Evolutionary conservation across 1,140 invertebrate species (phyloP), one percentile per base, ranked within the genome.

Genomic region (Medauroidea extradentata): DNA sequence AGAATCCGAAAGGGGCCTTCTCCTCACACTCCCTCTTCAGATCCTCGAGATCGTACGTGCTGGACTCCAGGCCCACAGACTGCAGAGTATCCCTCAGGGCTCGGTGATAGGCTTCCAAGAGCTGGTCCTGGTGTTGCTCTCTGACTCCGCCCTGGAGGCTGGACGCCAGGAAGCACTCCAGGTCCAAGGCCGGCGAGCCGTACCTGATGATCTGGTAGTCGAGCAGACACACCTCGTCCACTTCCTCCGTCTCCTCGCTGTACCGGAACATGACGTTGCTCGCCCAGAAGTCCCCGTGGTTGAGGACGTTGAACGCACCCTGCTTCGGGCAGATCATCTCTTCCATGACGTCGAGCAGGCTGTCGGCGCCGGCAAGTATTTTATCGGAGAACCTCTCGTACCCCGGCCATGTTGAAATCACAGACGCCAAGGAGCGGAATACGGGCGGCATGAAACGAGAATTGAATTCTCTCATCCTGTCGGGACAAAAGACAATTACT

Each of bases 81-180:
- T 68, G 60, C 68, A 82, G 72, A 2, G 71, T 74, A 1, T 57
- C 25, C 0, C 60, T 42, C 1, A 81, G 62, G 0, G 64, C 64
- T 3, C 62, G 29, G 9, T 67, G 63, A 57, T 79, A 80, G 14
- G 79, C 78, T 3, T 71, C 56, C 1, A 81, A 58, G 0, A 83
- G 14, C 0, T 55, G 55, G 3, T 76, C 69, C 16, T 66, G 67
- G 7, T 75, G 46, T n/a, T 60, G 57, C 0, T 76, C 71, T 1
- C 77, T 60, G 0, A 80, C 67, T 0, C 71, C 61, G 7, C 69
- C 65, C 5, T 8, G 73, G 65, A 7, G 68, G 56, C 82, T 84
- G 0, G 78, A 79, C n/a, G 79, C 76, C 1, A 86, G 57, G 46
- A 84, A 79, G 51, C 85, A 85, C 0, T 80, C 64, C 4, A 87